Evolutionary conservation across 2,888 invertebrate genomes (phyloP), one percentile per base, ranked within the genome.

Genomic region (Caenorhabditis sp.): DNA sequence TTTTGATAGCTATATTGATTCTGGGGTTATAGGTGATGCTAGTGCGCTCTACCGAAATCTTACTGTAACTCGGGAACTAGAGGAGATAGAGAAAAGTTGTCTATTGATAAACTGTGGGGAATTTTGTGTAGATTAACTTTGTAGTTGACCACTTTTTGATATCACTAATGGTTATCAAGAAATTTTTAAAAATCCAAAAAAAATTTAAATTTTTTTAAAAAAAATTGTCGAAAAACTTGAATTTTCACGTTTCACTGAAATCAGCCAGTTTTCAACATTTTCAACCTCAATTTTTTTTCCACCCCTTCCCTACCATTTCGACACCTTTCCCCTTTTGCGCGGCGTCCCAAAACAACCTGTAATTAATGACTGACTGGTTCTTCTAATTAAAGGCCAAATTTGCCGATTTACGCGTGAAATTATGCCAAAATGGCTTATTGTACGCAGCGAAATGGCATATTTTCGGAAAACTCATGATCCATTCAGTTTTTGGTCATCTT

Each of bases 21-120:
- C 94, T 94, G 94, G 88, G 93, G 20, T 90, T 92, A 47, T 93
- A 93, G 88, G 93, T 93, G 5, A 92, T 93, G 77, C 69, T 18
- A 47, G 18, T 47, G 47, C 18, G 47, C 47, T 47, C 47, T 47
- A 47, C 20, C 20, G 47, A 47, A 47, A 47, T 20, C 47, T 9
- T 11, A n/a, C 20, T 47, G 47, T 47, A 47, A 47, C 47, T 47
- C 47, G 47, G 5, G 3, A 5, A 1, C 4, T 47, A 18, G n/a
- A 4, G 2, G n/a, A 18, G 2, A 18, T 47, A 18, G 47, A 3
- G 9, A 47, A 47, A 47, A 51, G 51, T 51, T 51, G 24, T 51
- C 51, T 24, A 51, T 26, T 22, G 13, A 5, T 2, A 51, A 51
- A 24, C 2, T 51, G 26, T 24, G 2, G 51, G 2, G 24, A 22